Base-by-base conservation (phyloP, 2,888 invertebrate genomes). In the Callosobruchus maculatus region DNA sequence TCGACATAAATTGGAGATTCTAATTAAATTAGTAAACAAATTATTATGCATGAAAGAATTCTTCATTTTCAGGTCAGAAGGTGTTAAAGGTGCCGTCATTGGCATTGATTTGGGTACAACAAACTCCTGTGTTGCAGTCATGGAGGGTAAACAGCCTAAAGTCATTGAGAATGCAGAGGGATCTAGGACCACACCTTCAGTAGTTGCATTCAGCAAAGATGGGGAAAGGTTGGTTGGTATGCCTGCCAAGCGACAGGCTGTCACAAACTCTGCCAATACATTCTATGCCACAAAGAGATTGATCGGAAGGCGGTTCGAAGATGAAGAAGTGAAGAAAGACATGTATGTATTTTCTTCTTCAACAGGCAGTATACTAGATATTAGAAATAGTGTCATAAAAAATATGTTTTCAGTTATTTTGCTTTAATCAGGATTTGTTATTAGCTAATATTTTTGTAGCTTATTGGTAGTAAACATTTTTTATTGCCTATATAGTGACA, bases 61-160 rank as follows among this genome's bases (percentile, higher is more conserved):
- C 71, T 72, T 73, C 20, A 72, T 76, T 79, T 84, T 76, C 83
- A 96, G 96, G 86, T 95, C 96, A 0, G 96, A 96, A 81, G 94
- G 94, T 72, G 97, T 98, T 30, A 95, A 95, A 82, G 99, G 99
- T 13, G 95, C 97, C 67, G 99, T 99, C 81, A 97, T 99, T 82
- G 99, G 99, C 81, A 99, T 99, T 83, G 99, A 99, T 90, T 91
- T 99, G 89, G 99, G 99, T 20, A 99, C 99, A 68, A 99, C 99
- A 74, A 99, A 99, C 88, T 99, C 99, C 0, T 99, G 99, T 87
- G 97, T 99, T 18, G 98, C 99, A 9, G 95, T 99, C 71, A 99
- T 99, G 99, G 99, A 99, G 88, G 99, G 99, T 73, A 99, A 99
- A 88, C 93, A 94, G 79, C 95, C 99, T 0, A 98, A 97, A 91